Conservation (phyloP, 35 echinoderm and acorn worm genomes). For the Heliocidaris tuberculata region DNA sequence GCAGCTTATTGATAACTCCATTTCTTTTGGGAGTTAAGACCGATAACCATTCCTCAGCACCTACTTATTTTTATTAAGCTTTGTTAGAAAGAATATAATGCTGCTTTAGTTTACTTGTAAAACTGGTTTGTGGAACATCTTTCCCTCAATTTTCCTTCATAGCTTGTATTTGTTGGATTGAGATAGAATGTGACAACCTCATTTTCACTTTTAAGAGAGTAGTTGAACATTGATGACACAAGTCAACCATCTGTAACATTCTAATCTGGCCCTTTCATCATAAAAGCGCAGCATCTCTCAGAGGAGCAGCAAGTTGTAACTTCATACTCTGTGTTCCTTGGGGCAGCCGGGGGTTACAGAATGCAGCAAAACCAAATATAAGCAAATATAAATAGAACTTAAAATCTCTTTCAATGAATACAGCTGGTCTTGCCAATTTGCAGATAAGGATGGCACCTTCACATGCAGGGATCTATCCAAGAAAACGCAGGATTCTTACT, state of each 20-base stretch:
- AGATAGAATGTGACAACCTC: background rate
- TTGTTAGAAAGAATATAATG: background rate
- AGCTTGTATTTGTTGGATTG: background rate
- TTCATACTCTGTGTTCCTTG: background rate
- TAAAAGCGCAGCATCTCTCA: background rate
- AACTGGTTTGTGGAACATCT: background rate
- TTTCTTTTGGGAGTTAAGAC: background rate
- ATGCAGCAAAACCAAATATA: background rate
- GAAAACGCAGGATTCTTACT: background rate
- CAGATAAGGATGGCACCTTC: background rate
- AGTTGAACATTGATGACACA: background rate
- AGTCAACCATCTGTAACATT: background rate
- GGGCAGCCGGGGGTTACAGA: background rate
- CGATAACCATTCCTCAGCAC: background rate
- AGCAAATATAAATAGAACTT: conserved; percentile 2
- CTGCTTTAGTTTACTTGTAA: background rate
- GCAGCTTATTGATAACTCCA: background rate
- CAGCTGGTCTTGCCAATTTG: conserved; percentile 14
- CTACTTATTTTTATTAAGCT: background rate
- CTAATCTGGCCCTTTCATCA: background rate
- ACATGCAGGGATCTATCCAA: background rate
- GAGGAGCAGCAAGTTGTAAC: background rate
- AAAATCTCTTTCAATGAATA: background rate
- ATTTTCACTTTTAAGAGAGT: background rate
- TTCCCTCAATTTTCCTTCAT: background rate